Evolutionary conservation across 2,888 invertebrate species (phyloP), one percentile per base, ranked within the genome.

Genomic region (Neoaliturus tenellus): DNA sequence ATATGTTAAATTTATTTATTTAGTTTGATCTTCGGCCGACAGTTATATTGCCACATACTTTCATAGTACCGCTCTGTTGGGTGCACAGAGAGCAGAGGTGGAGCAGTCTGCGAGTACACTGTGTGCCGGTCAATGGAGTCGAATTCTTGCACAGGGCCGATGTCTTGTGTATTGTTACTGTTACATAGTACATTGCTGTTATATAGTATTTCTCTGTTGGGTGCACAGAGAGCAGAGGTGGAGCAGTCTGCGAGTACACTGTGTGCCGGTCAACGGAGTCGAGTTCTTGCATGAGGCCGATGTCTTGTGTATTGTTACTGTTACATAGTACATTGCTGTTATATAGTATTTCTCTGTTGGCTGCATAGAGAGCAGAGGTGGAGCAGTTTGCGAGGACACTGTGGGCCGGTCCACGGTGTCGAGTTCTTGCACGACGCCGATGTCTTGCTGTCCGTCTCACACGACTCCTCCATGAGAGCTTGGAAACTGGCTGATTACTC

Each of bases 381-480:
- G 58, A 85, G 85, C 85, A 89, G 93, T 39, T 89, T 96, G 78
- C 92, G 95, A 85, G 97, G 96, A 0, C 97, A 97, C 89, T 93
- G 93, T 14, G 95, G 95, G 20, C 91, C 94, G 25, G 93, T 96
- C 28, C 94, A 95, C 89, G 95, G 95, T 85, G 92, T 96, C 31
- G 92, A 92, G 85, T 94, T 92, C 87, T 90, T 93, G 55, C 89
- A 92, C 55, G 92, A 93, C 86, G 93, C 95, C 1, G 90, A 93
- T 51, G 92, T 94, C 82, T 90, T 97, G 41, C 91, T 97, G n/a
- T 95, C 95, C 3, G 94, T 93, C 0, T 95, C 95, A 1, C 95
- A 95, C 89, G 98, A 98, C 90, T 93, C 92, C 86, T 95, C 95
- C 55, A 93, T 96, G 93, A 92, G 96, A 86, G 94, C 94, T 5